Evolutionary conservation across 2,797 vertebrate genomes (phyloP).

Genomic region (Allobates femoralis): DNA sequence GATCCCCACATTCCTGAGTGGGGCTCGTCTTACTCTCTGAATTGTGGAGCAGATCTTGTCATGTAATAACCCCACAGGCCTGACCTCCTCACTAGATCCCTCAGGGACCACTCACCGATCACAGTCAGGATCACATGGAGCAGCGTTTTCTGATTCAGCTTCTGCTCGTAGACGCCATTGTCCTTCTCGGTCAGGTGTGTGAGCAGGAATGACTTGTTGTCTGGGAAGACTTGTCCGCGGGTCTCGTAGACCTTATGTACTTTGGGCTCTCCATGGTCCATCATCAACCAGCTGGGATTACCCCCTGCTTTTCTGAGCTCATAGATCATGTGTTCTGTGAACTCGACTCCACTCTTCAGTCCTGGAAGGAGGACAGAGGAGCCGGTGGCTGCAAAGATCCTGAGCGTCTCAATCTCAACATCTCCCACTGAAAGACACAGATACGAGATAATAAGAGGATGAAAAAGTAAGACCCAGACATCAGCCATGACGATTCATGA

Average conservation of each 20-base stretch:
- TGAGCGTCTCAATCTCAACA: background rate
- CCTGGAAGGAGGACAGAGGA: background rate
- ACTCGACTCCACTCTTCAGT: background rate
- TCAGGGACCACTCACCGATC: background rate
- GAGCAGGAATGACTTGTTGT: slow-evolving; percentile 3
- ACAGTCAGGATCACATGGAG: background rate
- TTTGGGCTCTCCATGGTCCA: background rate
- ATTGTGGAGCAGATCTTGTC: too few relatives aligned
- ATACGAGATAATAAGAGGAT: background rate
- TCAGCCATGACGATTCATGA: too few relatives aligned
- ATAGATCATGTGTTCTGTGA: background rate
- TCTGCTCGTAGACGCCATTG: background rate
- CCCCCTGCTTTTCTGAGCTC: background rate
- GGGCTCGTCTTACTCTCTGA: background rate
- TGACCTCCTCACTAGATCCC: background rate
- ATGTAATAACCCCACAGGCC: too few relatives aligned
- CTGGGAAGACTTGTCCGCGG: background rate
- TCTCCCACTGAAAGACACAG: slow-evolving; percentile 3
- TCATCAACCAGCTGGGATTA: background rate
- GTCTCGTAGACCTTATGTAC: background rate
- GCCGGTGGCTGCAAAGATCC: background rate
- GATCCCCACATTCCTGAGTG: background rate
- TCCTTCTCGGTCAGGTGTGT: background rate
- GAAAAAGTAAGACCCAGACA: background rate
- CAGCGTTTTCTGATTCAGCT: background rate